These are phyloP conservation scores for Alentia gelatinosa DNA, from an alignment of 2,888 invertebrate species.

Conservation along the genomic window DNA sequence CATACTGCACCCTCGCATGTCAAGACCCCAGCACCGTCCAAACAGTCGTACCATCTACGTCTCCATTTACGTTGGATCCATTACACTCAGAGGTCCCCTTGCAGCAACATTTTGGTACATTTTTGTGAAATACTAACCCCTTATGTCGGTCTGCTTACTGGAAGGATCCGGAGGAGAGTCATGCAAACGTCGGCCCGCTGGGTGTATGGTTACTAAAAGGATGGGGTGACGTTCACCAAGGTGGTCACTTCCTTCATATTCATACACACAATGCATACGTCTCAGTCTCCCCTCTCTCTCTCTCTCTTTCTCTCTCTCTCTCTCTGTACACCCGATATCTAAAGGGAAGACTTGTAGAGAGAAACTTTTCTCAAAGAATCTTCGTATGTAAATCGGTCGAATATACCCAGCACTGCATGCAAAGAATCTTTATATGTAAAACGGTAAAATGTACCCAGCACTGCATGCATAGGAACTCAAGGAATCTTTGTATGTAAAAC, in stretches of 20 bases:
- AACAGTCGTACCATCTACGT: not conserved
- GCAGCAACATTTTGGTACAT: conserved; percentile 7
- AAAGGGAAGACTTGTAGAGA: too few relatives aligned
- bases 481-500: too few relatives aligned
- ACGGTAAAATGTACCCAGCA: too few relatives aligned
- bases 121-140: conserved; percentile 35
- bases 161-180: not conserved
- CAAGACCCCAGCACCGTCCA: not conserved
- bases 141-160: not conserved
- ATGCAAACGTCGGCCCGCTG: not conserved
- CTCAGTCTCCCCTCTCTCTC: too few relatives aligned
- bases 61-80: not conserved
- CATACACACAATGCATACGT: not conserved
- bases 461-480: too few relatives aligned
- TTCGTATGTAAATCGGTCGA: too few relatives aligned
- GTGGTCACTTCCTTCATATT: not conserved
- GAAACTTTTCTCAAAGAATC: too few relatives aligned
- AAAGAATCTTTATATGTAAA: too few relatives aligned
- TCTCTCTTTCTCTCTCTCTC: too few relatives aligned
- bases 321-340: too few relatives aligned
- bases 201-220: not conserved
- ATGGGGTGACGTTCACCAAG: not conserved
- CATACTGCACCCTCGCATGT: not conserved
- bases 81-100: not conserved
- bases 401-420: too few relatives aligned